Base-by-base conservation (phyloP, 2,797 vertebrate species). In the Hylomyscus alleni region DNA sequence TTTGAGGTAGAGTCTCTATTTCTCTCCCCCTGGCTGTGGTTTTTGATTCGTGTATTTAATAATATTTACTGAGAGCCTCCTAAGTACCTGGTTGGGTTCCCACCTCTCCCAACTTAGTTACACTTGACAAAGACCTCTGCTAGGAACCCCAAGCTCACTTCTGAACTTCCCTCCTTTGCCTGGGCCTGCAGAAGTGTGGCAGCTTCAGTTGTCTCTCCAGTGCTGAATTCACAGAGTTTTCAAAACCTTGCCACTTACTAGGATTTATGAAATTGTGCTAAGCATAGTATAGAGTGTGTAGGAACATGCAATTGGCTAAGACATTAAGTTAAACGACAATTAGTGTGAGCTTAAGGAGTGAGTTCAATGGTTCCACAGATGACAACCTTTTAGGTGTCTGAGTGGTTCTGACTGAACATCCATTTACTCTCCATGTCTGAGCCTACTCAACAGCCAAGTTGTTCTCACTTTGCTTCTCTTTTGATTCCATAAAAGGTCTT, bases 161-260 rank as follows among this genome's bases (percentile, higher is more conserved):
- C 37, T 77, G 52, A 29, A 65, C 87, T 76, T 67, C 44, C 37
- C 69, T 62, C 56, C 76, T 72, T 92, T 44, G 73, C 19, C 37
- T 52, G 26, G 65, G 31, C 62, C 47, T 86, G 90, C 60, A 76
- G 93, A 94, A 62, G 89, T 80, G 22, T 72, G 44, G 67, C 26
- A 47, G 26, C 24, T 34, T 82, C 56, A 44, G 0, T 40, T 96
- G 56, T 83, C 91, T 92, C 89, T 93, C 72, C 75, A 91, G 52
- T 76, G 92, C 87, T 94, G 83, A 91, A 92, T 73, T 93, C 86
- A 91, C 19, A 82, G 78, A 81, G n/a, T 87, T 93, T 95, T 31
- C n/a, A 94, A 93, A 58, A 47, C 83, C 67, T 67, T 87, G 31
- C 24, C 50, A 26, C 22, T 94, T 54, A 69, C 89, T 83, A 58